Percentiles rank a stretch among this genome's conserved stretches.
These are phyloP conservation scores for Eilema griseolum DNA, from an alignment of 2,888 invertebrate genomes.

Conservation along the genomic window DNA sequence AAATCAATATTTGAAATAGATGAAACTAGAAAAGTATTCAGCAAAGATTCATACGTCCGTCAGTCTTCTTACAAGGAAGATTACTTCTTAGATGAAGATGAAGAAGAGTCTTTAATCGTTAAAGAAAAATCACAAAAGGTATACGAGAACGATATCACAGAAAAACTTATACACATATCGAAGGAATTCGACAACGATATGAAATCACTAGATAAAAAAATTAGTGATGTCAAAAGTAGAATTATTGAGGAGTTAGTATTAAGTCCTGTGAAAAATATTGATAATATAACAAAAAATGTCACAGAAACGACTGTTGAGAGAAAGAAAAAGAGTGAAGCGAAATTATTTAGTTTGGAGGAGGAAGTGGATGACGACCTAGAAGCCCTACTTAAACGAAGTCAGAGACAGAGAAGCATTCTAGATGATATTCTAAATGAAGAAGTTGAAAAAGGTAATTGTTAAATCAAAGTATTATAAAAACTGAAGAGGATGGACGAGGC, in stretches of 20 bases:
- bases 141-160: conserved; percentile 82
- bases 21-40: conserved; percentile 81
- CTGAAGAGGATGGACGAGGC: conserved; percentile 62
- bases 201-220: conserved; percentile 67
- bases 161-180: conserved; percentile 79
- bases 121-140: conserved; percentile 79
- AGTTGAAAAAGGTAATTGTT: conserved; percentile 86
- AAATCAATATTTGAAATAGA: conserved; percentile 84
- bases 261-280: conserved; percentile 68
- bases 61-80: conserved; percentile 84
- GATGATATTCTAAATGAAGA: conserved; percentile 90
- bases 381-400: conserved; percentile 88
- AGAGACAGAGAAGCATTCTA: conserved; percentile 90
- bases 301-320: conserved; percentile 75
- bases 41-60: conserved; percentile 82
- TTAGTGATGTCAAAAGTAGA: conserved; percentile 77
- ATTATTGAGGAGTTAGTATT: conserved; percentile 80
- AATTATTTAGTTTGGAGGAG: conserved; percentile 76
- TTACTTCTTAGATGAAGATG: conserved; percentile 75
- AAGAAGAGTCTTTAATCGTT: conserved; percentile 76
- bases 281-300: conserved; percentile 77
- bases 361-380: conserved; percentile 88
- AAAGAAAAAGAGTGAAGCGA: conserved; percentile 67
- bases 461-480: conserved; percentile 69
- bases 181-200: conserved; percentile 79